Evolutionary conservation across 2,113 vertebrate genomes (phyloP), one percentile per base, ranked within the genome.

Genomic region (Mixornis gularis): DNA sequence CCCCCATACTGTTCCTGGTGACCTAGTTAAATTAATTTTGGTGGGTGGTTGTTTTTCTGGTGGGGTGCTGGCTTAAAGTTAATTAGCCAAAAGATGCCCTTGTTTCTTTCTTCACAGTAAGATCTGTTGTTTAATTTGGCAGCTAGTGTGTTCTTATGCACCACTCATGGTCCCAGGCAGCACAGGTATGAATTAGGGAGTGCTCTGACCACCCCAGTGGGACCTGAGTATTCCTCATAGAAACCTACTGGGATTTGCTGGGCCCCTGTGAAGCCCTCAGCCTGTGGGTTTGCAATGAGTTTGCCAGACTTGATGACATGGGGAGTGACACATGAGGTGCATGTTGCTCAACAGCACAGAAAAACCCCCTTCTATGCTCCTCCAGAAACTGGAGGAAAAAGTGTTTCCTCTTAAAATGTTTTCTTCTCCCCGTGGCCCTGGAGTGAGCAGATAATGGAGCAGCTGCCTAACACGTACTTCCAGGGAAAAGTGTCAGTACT

Each of bases 41-140:
- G 40, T 79, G 80, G 48, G 19, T 62, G 38, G 16, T 40, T 44
- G 78, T 27, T 68, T 40, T 58, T 63, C 49, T 38, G 62, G 46
- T 44, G 17, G 5, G 14, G 21, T 32, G 62, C 74, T 73, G 62
- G 29, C 53, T 94, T 49, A 32, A n/a, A 79, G 80, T 89, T 89
- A 95, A 94, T 94, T 72, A 93, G 80, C 69, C 89, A 68, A 93
- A 93, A 66, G 62, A 43, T 79, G 89, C 53, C 86, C 80, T 85
- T 49, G 84, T 96, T 95, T 96, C 86, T 56, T 87, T 68, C 76
- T 65, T 74, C 9, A 4, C 55, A 68, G 58, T 7, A 20, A 89
- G 73, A 76, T 24, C 68, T 83, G 40, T 48, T 10, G 2, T 56
- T 51, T 78, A 40, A 76, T 91, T 62, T 79, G 72, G n/a, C 78